Evolutionary conservation across 2,113 vertebrate species (phyloP).

Genomic region (Manacus vitellinus): DNA sequence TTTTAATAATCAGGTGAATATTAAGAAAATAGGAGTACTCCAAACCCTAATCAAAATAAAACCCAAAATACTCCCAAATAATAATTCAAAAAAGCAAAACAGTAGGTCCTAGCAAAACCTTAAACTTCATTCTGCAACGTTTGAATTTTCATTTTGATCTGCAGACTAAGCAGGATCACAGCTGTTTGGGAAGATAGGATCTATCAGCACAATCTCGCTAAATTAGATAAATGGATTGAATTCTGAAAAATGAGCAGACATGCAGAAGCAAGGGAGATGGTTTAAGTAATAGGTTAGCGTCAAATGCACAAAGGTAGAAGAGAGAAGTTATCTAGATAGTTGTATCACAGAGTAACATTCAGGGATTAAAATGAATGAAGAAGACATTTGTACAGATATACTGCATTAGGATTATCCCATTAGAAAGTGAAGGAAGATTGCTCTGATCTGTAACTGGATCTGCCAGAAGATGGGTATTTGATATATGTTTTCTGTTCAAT

Average conservation of each 20-base stretch:
- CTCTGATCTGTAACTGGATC: neutral
- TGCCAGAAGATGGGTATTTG: neutral
- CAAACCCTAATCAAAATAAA: neutral
- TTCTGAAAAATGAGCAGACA: neutral
- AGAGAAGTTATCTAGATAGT: neutral
- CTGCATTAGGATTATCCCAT: neutral
- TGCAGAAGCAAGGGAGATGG: neutral
- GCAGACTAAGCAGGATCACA: neutral
- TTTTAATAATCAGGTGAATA: neutral
- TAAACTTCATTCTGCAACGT: neutral
- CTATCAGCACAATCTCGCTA: neutral
- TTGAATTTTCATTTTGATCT: neutral
- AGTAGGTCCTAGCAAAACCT: neutral
- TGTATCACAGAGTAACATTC: neutral
- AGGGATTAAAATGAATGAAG: neutral
- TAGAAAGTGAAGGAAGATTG: neutral
- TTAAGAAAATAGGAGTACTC: neutral
- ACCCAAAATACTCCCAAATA: accelerated
- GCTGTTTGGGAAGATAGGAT: neutral
- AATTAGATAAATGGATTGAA: neutral
- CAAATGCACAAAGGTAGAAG: neutral
- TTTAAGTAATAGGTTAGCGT: neutral
- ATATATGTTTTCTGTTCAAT: neutral
- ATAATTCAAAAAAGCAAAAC: neutral
- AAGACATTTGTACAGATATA: neutral